Conservation (phyloP, 2,113 vertebrate species). For the Ciconia maguari region DNA sequence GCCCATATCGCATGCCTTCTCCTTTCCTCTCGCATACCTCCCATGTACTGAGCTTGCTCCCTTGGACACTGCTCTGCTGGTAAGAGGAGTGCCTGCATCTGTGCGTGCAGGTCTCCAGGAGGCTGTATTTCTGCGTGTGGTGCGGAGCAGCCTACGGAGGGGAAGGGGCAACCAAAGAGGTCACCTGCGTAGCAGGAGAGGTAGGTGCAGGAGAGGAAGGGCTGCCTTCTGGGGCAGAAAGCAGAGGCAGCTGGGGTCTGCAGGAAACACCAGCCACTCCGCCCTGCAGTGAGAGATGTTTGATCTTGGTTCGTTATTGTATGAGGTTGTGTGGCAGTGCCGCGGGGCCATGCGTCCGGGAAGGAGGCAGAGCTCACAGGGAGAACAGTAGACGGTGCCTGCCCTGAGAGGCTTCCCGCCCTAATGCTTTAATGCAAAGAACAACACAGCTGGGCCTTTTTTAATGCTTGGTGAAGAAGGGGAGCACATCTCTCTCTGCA, state of each 20-base stretch:
- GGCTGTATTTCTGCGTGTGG: accelerated
- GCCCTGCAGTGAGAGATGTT: neutral
- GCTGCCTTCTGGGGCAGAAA: neutral
- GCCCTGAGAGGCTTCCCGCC: neutral
- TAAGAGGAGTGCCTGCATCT: too few relatives aligned
- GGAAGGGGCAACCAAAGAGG: neutral
- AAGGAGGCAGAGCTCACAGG: neutral
- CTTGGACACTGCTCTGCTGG: neutral
- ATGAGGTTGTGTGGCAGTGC: neutral
- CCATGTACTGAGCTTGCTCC: neutral
- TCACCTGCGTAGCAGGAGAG: neutral
- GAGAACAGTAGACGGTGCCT: neutral
- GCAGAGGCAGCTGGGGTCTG: accelerated
- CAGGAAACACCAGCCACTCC: neutral
- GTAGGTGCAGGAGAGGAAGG: neutral
- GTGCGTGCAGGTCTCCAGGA: neutral
- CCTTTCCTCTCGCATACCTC: neutral
- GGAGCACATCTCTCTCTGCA: neutral
- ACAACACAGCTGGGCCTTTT: neutral
- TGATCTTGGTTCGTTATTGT: neutral
- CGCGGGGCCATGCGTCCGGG: accelerated
- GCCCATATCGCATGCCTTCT: neutral
- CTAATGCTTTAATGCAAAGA: neutral
- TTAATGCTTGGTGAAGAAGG: neutral
- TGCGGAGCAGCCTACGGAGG: accelerated